Conservation (phyloP, 2,113 vertebrate species). For the Furnarius figulus region DNA sequence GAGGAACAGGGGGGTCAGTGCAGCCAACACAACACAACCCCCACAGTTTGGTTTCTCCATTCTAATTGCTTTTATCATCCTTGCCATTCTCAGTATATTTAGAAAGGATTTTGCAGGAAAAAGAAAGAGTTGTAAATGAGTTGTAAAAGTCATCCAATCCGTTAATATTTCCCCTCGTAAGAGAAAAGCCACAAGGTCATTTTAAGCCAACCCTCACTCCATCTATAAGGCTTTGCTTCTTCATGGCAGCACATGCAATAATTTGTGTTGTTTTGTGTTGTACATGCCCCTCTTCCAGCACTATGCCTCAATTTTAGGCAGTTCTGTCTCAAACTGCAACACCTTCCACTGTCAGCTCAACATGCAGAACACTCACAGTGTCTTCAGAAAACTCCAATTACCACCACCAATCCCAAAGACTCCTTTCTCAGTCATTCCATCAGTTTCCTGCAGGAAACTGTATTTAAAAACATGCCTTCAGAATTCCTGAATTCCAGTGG, state of each 20-base stretch:
- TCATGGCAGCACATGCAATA: background rate
- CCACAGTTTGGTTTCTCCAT: background rate
- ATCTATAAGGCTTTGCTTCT: background rate
- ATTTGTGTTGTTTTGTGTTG: background rate
- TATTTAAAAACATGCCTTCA: background rate
- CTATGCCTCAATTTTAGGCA: background rate
- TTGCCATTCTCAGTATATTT: background rate
- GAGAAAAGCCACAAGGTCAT: background rate
- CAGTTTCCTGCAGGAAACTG: background rate
- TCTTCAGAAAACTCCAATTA: background rate
- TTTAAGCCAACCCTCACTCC: background rate
- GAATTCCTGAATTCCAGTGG: background rate
- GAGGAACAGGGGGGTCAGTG: background rate
- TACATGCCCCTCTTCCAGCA: background rate
- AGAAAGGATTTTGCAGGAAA: background rate
- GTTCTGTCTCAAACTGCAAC: background rate
- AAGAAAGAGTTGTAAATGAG: background rate
- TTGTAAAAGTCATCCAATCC: background rate
- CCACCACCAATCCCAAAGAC: background rate
- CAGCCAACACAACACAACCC: rapidly evolving
- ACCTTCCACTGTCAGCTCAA: background rate
- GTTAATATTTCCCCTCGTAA: background rate
- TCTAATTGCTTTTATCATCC: rapidly evolving
- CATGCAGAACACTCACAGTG: background rate
- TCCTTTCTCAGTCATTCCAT: background rate